Base-by-base conservation (phyloP, 1,140 invertebrate genomes). In the Neuroterus valhalla region DNA sequence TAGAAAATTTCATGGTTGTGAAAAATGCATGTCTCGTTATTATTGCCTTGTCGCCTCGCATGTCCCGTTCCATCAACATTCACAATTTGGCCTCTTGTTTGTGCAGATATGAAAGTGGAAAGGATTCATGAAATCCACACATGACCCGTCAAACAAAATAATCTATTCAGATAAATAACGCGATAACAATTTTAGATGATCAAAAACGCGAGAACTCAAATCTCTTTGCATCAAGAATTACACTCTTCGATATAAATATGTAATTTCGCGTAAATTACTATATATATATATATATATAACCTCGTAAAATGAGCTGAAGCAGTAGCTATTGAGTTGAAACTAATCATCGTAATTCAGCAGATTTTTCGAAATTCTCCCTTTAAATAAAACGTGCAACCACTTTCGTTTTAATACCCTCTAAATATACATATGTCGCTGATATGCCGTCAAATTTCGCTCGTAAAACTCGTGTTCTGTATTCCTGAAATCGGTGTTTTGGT, bases 11-110 rank as follows among this genome's bases (percentile, higher is more conserved):
- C 6, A 38, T 62, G 15, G n/a, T 62, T 17, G n/a, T 62, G 0
- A 62, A 62, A 14, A 4, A 17, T 62, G 55, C 14, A 62, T 62
- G 55, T 31, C 23, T 14, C 23, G 26, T 38, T 62, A 62, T 4
- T 31, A 31, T 62, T 62, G n/a, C 55, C 23, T 62, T 62, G 55
- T 62, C 21, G 26, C 26, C 26, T 62, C 55, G 55, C 26, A 62
- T 62, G 26, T 38, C 26, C 12, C 55, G 55, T 62, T 62, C n/a
- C 23, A 62, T 62, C 3, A 38, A 38, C 31, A 38, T 38, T 38
- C 6, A 38, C 31, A 5, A 38, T 38, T 38, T 8, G 31, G 31
- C 31, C 31, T 38, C 5, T 38, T 62, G 4, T 23, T 2, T 62
- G 14, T 21, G 50, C 55, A 62, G 55, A 62, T 14, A 26, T 26